Evolutionary conservation across 2,888 invertebrate species (phyloP), one percentile per base, ranked within the genome.

Genomic region (Athripsodes cinereus): DNA sequence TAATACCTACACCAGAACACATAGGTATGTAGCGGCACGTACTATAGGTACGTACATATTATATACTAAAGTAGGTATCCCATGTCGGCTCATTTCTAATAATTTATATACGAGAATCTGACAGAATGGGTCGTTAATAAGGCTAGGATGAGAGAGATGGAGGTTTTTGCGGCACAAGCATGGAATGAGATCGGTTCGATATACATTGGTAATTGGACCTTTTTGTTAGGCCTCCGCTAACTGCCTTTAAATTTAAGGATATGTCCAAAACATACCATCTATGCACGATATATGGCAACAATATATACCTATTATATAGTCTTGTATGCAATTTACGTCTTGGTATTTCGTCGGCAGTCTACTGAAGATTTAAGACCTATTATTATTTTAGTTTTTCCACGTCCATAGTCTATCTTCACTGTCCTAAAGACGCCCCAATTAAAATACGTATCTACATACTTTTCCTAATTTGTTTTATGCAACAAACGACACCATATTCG

Each of bases 131-230:
- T 13, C 40, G 40, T 40, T 40, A 40, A 40, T 40, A 40, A 40
- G 40, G 40, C 40, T 40, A 16, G 13, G 40, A 13, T 13, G 40
- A 40, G 40, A 40, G 13, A 40, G 40, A 40, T 40, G 40, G 40
- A 40, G 40, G 40, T 40, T 40, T 40, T 40, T 40, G 40, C 16
- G 16, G 40, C 40, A n/a, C n/a, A 16, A n/a, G 40, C 16, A n/a
- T 16, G 40, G 40, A 16, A 40, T 40, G 40, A 40, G 40, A 40
- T 40, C 16, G 40, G 40, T 40, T 40, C 40, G 40, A 40, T 40
- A 40, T 40, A 40, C 40, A 40, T 40, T 40, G 40, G 40, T 40
- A 40, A 40, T 40, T 40, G 40, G 40, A 40, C 40, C n/a, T 40
- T 40, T 40, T 40, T 40, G 40, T 40, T 40, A 16, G 40, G 40